Evolutionary conservation across 2,888 invertebrate species (phyloP).

Genomic region (Sceliomorpha sp.): DNA sequence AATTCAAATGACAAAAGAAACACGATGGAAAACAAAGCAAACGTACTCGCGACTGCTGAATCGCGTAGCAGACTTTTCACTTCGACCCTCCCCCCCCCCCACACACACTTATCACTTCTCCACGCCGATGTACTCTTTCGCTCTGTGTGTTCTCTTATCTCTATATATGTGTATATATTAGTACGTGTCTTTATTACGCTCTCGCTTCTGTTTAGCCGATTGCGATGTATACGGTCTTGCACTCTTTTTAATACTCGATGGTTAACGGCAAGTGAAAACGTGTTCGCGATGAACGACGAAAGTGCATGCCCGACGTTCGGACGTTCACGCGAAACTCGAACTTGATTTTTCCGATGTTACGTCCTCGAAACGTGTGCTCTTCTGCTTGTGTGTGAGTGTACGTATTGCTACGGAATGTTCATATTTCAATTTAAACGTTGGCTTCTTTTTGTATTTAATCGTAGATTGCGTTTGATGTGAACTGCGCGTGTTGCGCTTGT

Average conservation of each 20-base stretch:
- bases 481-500: too few relatives aligned
- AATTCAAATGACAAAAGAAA: too few relatives aligned
- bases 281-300: too few relatives aligned
- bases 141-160: slow-evolving; percentile 34
- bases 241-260: slow-evolving; percentile 13
- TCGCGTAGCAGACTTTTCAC: slow-evolving; percentile 1
- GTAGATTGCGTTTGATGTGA: too few relatives aligned
- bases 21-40: too few relatives aligned
- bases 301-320: slow-evolving; percentile 4
- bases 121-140: slow-evolving; percentile 27
- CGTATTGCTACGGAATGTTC: too few relatives aligned
- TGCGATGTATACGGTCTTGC: slow-evolving; percentile 33
- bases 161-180: slow-evolving; percentile 32
- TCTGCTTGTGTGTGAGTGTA: too few relatives aligned
- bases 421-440: too few relatives aligned
- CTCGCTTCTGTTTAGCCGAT: slow-evolving; percentile 42
- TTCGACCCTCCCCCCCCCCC: neutral
- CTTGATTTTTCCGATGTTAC: neutral
- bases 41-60: too few relatives aligned
- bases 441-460: too few relatives aligned
- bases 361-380: slow-evolving; percentile 8
- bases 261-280: neutral
- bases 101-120: slow-evolving; percentile 14
- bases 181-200: slow-evolving; percentile 29
- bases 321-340: slow-evolving; percentile 10